These are phyloP conservation scores for Epinephelus cyanopodus DNA, from an alignment of 2,113 vertebrate genomes.

Conservation along the genomic window DNA sequence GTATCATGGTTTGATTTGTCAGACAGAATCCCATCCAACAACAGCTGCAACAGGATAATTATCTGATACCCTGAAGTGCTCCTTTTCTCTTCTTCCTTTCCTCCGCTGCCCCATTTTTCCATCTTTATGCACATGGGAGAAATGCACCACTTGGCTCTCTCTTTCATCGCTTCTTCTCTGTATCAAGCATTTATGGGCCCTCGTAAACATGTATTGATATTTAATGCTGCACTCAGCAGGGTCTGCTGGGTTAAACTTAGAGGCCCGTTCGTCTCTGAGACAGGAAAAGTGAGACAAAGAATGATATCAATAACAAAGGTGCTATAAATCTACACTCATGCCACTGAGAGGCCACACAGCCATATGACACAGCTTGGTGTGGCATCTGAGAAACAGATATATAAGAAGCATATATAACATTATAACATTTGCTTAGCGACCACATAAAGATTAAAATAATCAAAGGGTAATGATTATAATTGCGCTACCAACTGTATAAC, in stretches of 20 bases:
- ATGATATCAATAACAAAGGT: slow-evolving; percentile 75
- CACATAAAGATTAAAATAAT: background rate
- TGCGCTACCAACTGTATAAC: background rate
- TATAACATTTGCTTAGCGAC: background rate
- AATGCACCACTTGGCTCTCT: background rate
- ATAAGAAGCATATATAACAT: too few relatives aligned
- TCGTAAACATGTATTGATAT: slow-evolving; percentile 85
- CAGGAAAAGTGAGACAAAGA: slow-evolving; percentile 71
- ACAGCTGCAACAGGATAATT: slow-evolving; percentile 39
- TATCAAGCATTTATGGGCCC: slow-evolving; percentile 68
- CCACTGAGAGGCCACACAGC: slow-evolving; percentile 23
- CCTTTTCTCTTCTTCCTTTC: slow-evolving; percentile 32
- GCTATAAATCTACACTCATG: slow-evolving; percentile 48
- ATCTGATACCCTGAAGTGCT: slow-evolving; percentile 7
- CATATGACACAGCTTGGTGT: background rate
- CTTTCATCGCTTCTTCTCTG: slow-evolving; percentile 40
- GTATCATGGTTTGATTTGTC: background rate
- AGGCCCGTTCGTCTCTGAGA: slow-evolving; percentile 47
- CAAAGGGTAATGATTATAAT: background rate
- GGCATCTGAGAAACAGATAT: slow-evolving; percentile 15
- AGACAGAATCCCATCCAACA: slow-evolving; percentile 1
- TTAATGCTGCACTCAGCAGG: slow-evolving; percentile 78
- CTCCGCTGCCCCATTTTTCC: slow-evolving; percentile 14
- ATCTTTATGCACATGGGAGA: slow-evolving; percentile 32
- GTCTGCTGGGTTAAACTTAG: slow-evolving; percentile 39